phyloP scores from a whole-genome alignment of 2,888 invertebrate species.

The Cheilosia pagana region DNA sequence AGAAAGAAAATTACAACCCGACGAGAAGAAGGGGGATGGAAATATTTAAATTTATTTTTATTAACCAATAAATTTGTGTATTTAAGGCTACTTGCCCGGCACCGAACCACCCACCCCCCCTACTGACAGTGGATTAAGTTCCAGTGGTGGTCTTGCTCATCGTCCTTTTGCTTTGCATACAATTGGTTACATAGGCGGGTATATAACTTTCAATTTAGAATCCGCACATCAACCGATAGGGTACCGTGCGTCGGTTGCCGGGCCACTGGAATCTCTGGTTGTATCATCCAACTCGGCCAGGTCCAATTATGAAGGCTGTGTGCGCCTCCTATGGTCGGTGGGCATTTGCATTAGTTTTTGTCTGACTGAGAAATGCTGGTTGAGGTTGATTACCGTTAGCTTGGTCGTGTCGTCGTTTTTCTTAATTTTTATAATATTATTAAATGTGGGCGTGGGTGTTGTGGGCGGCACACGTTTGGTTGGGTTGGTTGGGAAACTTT shows the following conservation, averaged over 20 bases:
- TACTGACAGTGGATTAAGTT: conserved; percentile 71
- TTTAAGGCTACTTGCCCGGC: conserved; percentile 77
- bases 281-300: conserved; percentile 38
- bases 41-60: conserved; percentile 80
- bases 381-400: conserved; percentile 66
- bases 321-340: not conserved
- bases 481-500: conserved; percentile 52
- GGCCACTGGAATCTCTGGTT: conserved; percentile 26
- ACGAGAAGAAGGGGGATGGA: conserved; percentile 15
- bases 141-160: conserved; percentile 30
- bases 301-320: conserved; percentile 62
- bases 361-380: conserved; percentile 54
- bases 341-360: conserved; percentile 61
- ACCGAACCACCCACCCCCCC: not conserved
- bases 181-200: conserved; percentile 66
- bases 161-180: conserved; percentile 46
- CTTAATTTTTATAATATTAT: conserved; percentile 73
- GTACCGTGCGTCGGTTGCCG: conserved; percentile 9
- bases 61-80: conserved; percentile 81
- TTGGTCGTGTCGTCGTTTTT: conserved; percentile 56
- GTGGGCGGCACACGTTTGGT: conserved; percentile 9
- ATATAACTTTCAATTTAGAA: conserved; percentile 73
- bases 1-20: conserved; percentile 59
- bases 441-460: conserved; percentile 32
- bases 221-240: conserved; percentile 66